Evolutionary conservation across 2,888 invertebrate species (phyloP).

Genomic region (Thymelicus sylvestris): DNA sequence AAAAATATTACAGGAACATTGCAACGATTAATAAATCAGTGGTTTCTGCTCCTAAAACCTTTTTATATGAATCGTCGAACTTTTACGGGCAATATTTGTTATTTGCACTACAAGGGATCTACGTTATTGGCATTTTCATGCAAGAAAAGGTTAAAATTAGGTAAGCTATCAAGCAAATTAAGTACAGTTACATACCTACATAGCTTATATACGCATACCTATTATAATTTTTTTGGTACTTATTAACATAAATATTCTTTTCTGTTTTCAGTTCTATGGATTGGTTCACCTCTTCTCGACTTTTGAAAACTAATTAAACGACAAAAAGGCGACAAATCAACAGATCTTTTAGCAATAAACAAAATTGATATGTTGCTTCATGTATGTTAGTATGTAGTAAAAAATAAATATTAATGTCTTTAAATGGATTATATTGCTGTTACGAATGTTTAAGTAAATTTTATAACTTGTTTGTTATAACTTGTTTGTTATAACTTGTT

Average conservation of each 20-base stretch:
- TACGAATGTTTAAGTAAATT: conserved; percentile 1
- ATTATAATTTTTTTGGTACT: not conserved
- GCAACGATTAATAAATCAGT: not conserved
- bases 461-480: too few relatives aligned
- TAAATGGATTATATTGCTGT: conserved; percentile 35
- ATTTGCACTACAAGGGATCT: conserved; percentile 67
- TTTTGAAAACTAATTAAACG: conserved; percentile 65
- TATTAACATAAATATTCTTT: conserved; percentile 1
- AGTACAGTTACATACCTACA: not conserved
- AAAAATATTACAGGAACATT: not conserved
- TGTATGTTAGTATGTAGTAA: not conserved
- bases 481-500: too few relatives aligned
- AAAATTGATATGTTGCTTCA: conserved; percentile 22
- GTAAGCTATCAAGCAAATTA: conserved; percentile 2
- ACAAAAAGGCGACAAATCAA: not conserved
- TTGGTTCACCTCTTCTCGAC: conserved; percentile 53
- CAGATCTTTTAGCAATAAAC: not conserved
- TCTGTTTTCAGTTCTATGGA: conserved; percentile 54
- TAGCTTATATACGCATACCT: too few relatives aligned
- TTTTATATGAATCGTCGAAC: not conserved
- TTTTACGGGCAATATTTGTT: conserved; percentile 63
- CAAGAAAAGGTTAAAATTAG: conserved; percentile 44
- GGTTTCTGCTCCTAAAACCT: not conserved
- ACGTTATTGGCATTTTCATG: conserved; percentile 60
- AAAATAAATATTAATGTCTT: too few relatives aligned